A percentile compares a stretch with the other conserved stretches of the same genome.
These are phyloP conservation scores for Melitaea cinxia DNA, from an alignment of 1,140 invertebrate species.

Conservation along the genomic window DNA sequence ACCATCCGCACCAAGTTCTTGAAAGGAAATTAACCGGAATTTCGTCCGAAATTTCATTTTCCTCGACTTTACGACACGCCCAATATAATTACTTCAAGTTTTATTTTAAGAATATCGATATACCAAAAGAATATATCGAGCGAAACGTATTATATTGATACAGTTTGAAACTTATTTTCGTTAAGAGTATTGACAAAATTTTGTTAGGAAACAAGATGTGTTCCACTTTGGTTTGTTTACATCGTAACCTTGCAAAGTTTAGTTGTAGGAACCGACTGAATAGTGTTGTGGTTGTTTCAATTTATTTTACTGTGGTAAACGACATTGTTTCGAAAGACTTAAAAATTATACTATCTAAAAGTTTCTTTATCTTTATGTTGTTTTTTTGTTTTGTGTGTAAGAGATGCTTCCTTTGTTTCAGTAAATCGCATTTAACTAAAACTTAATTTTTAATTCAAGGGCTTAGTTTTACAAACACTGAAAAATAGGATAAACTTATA, in stretches of 20 bases:
- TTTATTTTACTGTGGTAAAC: too few species aligned
- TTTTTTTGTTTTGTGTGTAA: too few species aligned
- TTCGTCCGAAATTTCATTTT: conserved; percentile 22
- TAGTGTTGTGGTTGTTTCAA: background rate
- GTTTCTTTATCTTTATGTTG: too few species aligned
- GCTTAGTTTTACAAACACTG: too few species aligned
- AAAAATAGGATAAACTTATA: too few species aligned
- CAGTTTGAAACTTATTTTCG: background rate
- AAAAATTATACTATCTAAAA: too few species aligned
- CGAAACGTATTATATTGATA: background rate
- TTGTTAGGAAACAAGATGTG: background rate
- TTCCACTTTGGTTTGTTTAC: background rate
- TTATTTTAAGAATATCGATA: conserved; percentile 3
- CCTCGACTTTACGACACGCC: conserved; percentile 11
- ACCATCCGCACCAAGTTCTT: conserved; percentile 10
- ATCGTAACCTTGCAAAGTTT: background rate
- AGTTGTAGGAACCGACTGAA: background rate
- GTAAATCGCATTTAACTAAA: too few species aligned
- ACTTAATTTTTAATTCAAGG: too few species aligned
- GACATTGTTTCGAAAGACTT: too few species aligned
- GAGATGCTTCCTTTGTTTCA: too few species aligned
- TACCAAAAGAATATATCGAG: background rate
- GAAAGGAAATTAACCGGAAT: conserved; percentile 19
- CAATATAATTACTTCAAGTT: conserved; percentile 10
- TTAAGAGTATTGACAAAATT: background rate